Conservation (phyloP, 1,140 invertebrate species). For the Sinonovacula constricta region DNA sequence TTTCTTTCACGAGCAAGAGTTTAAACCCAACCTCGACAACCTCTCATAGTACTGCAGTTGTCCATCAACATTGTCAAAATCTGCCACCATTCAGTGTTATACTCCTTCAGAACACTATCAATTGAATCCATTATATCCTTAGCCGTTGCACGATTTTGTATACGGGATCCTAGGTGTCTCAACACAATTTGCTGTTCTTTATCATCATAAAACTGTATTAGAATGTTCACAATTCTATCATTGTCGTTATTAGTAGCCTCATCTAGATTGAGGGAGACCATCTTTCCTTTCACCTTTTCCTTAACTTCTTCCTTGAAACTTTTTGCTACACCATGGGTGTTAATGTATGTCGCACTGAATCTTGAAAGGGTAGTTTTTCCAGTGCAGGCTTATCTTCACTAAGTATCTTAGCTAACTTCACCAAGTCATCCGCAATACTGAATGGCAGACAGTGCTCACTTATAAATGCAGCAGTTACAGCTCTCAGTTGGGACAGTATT, state of each 20-base stretch:
- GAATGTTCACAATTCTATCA: background rate
- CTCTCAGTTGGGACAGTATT: conserved; percentile 22
- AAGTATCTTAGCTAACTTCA: conserved; percentile 13
- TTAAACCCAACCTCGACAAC: conserved; percentile 8
- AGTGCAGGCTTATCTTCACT: background rate
- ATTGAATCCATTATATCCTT: background rate
- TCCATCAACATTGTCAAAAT: conserved; percentile 41
- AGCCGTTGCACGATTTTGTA: conserved; percentile 30
- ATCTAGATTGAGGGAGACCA: background rate
- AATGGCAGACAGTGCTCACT: conserved; percentile 21
- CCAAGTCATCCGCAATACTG: conserved; percentile 13
- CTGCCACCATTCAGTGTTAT: conserved; percentile 22
- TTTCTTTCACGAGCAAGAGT: conserved; percentile 15
- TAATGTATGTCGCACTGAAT: conserved; percentile 8
- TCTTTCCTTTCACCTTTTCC: background rate
- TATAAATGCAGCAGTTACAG: conserved; percentile 15
- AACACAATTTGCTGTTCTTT: conserved; percentile 6
- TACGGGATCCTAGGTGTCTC: conserved; percentile 4
- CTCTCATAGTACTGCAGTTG: conserved; percentile 45
- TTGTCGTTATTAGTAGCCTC: conserved; percentile 3
- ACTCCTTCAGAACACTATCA: conserved; percentile 13
- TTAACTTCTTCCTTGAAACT: conserved; percentile 2
- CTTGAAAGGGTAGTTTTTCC: background rate
- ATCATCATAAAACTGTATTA: conserved; percentile 22
- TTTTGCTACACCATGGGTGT: conserved; percentile 2